These are phyloP conservation scores for Aphelenchoides fujianensis DNA, from an alignment of 1,140 invertebrate species.

Conservation along the genomic window DNA sequence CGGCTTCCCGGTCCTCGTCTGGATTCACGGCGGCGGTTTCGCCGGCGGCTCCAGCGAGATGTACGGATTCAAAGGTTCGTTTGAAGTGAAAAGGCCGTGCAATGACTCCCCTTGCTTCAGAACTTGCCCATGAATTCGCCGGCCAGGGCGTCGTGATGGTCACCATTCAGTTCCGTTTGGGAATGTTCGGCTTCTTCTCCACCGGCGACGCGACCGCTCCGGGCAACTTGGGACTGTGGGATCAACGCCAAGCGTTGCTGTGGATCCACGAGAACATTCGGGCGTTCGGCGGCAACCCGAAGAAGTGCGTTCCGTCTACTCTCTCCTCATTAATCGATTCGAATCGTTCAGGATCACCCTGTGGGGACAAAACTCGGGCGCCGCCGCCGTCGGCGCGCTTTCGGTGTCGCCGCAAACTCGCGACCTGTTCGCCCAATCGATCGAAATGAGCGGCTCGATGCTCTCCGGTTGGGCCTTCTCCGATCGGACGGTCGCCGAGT, in stretches of 20 bases:
- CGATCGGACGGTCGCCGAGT: conserved; percentile 35
- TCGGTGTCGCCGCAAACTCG: conserved; percentile 38
- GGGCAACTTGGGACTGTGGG: conserved; percentile 63
- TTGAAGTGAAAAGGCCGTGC: no score
- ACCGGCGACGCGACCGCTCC: conserved; percentile 51
- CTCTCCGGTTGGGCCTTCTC: conserved; percentile 47
- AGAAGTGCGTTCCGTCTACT: conserved; percentile 34
- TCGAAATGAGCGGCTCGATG: conserved; percentile 51
- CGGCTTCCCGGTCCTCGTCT: conserved; percentile 52
- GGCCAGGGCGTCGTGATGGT: conserved; percentile 43
- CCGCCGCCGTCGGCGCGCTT: conserved; percentile 53
- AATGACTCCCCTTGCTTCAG: no score
- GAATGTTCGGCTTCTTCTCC: conserved; percentile 57
- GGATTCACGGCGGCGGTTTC: conserved; percentile 47
- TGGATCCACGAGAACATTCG: conserved; percentile 64
- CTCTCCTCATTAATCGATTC: not conserved
- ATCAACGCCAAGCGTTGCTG: conserved; percentile 59
- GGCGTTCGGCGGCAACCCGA: conserved; percentile 67
- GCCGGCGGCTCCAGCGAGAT: conserved; percentile 16
- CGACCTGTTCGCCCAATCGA: conserved; percentile 53
- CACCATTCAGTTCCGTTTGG: conserved; percentile 50
- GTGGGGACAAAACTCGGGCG: conserved; percentile 72
- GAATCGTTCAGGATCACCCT: conserved; percentile 68
- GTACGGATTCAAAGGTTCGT: conserved; percentile 21
- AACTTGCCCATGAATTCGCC: conserved; percentile 42